phyloP scores from a whole-genome alignment of 92 coral and sea anemone species.

The Bergia sp. region DNA sequence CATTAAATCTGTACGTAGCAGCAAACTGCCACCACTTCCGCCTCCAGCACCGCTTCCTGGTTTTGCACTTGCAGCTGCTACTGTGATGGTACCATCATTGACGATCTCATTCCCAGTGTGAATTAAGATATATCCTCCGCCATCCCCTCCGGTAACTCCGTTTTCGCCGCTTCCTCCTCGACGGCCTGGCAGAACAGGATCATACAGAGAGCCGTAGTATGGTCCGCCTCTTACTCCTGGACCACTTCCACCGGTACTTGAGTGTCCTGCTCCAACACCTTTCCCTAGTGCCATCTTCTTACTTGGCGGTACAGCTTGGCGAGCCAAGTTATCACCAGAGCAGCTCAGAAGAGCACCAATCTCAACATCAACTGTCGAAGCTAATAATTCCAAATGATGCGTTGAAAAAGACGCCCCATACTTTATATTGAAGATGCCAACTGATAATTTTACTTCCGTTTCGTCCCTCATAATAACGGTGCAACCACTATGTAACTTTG shows the following conservation, averaged over 20 bases:
- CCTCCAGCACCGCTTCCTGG: constrained; percentile 72
- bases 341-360: constrained; percentile 65
- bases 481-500: constrained; percentile 63
- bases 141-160: constrained; percentile 59
- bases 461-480: constrained; percentile 56
- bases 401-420: constrained; percentile 61
- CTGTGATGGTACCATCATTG: constrained; percentile 64
- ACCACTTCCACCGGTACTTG: constrained; percentile 67
- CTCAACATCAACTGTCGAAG: constrained; percentile 65
- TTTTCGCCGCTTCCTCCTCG: constrained; percentile 57
- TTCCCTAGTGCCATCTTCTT: constrained; percentile 28
- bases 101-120: constrained; percentile 61
- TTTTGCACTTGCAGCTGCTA: constrained; percentile 59
- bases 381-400: constrained; percentile 53
- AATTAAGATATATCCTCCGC: constrained; percentile 61
- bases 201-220: constrained; percentile 67
- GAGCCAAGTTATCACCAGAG: constrained; percentile 61
- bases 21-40: constrained; percentile 77
- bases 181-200: constrained; percentile 59
- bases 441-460: constrained; percentile 44
- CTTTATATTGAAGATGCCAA: constrained; percentile 60
- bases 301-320: constrained; percentile 40
- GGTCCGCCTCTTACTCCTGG: constrained; percentile 48
- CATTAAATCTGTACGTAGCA: constrained; percentile 50
- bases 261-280: constrained; percentile 76